Base-by-base conservation (phyloP, 2,113 vertebrate genomes). In the Craseonycteris thonglongyai region DNA sequence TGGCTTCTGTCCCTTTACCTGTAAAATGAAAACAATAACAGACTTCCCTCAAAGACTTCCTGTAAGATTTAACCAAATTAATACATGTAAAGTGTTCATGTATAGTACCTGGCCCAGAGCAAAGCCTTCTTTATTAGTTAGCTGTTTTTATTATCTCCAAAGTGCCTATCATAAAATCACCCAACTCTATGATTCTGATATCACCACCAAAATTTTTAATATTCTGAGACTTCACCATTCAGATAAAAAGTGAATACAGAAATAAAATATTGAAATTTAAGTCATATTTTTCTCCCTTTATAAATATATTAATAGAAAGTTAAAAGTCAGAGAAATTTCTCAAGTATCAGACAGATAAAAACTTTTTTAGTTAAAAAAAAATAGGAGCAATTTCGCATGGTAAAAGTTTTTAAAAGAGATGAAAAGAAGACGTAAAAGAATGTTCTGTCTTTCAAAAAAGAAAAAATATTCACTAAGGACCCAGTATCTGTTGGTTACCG, bases 201-300 rank as follows among this genome's bases (percentile, higher is more conserved):
- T 18, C 2, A 2, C 6, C 15, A 22, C 18, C 2, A 16, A 85
- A 58, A 28, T 40, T 79, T 61, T 93, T 61, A 75, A 18, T 51
- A 45, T 69, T 87, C 47, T 93, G 18, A 7, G 22, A 83, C 72
- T 88, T 87, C 54, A 88, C 18, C 24, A 3, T 40, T 58, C 14
- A 2, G 19, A 61, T 56, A 88, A 18, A 84, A 93, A 94, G 7
- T 54, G 9, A 75, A 75, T 8, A 80, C 3, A 19, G 45, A 80
- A 89, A 88, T 49, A 93, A 96, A 96, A 86, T 58, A 54, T 6
- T 76, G 24, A 90, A 75, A 81, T 30, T 71, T 19, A 92, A 93
- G 26, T 90, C 51, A 71, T 74, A 42, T 83, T 92, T 49, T 28
- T 88, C 59, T 96, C 33, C 90, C 7, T 76, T 66, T 90, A 88